Conservation (phyloP, 2,888 invertebrate species). For the Disparrhopalites patrizii region DNA sequence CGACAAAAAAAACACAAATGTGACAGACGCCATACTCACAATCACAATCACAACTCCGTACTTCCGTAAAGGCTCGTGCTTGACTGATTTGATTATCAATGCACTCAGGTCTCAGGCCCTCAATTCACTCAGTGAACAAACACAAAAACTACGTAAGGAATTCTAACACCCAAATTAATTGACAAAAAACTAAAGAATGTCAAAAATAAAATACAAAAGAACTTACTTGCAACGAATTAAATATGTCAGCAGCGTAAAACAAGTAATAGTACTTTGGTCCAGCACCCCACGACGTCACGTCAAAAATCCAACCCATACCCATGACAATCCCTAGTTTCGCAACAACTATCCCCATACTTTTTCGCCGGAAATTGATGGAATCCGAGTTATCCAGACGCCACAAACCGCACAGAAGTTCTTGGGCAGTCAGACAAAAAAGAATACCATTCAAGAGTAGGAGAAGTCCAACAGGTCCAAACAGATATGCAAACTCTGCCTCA, state of each 20-base stretch:
- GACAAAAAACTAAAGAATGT: background rate
- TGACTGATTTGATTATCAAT: no score
- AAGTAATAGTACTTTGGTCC: slow-evolving; percentile 37
- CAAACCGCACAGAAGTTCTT: slow-evolving; percentile 46
- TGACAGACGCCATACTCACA: no score
- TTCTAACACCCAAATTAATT: background rate
- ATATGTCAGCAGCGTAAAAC: slow-evolving; percentile 44
- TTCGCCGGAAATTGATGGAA: slow-evolving; percentile 44
- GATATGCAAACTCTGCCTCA: slow-evolving; percentile 44
- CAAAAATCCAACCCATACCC: slow-evolving; percentile 48
- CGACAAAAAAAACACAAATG: slow-evolving; percentile 14
- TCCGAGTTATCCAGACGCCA: slow-evolving; percentile 48
- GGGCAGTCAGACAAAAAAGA: slow-evolving; percentile 46
- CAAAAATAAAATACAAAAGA: background rate
- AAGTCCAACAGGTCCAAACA: slow-evolving; percentile 46
- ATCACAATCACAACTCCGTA: no score
- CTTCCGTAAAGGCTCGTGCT: no score
- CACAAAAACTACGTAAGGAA: background rate
- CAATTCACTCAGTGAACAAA: no score
- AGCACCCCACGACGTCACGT: slow-evolving; percentile 44
- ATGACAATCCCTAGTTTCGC: slow-evolving; percentile 47
- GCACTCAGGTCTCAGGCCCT: no score
- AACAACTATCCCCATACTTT: slow-evolving; percentile 47
- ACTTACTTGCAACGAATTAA: slow-evolving; percentile 44
- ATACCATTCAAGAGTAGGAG: slow-evolving; percentile 44